phyloP scores from a whole-genome alignment of 1,140 invertebrate species.

The Scaptomyza graminum region DNA sequence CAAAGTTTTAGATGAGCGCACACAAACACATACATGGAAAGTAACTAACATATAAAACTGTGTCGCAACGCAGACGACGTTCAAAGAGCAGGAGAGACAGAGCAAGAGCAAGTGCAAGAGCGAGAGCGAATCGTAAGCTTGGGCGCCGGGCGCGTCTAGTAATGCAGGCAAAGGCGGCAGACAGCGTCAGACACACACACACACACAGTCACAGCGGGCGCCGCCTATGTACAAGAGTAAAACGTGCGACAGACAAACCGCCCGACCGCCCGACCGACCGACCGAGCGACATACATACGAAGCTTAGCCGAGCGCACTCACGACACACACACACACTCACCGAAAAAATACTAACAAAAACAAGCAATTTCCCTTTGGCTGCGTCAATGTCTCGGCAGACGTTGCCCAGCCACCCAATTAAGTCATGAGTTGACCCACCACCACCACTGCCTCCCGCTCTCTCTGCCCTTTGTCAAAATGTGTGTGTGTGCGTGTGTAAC shows the following conservation, averaged over 20 bases:
- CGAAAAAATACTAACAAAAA: background rate
- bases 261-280: constrained; percentile 3
- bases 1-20: constrained; percentile 42
- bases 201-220: constrained; percentile 36
- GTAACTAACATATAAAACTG: constrained; percentile 58
- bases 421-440: constrained; percentile 68
- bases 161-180: constrained; percentile 62
- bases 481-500: constrained; percentile 24
- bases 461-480: too few species aligned
- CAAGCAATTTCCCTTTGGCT: constrained; percentile 72
- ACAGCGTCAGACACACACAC: constrained; percentile 50
- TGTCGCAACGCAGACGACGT: constrained; percentile 64
- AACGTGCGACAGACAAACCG: constrained; percentile 7
- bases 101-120: constrained; percentile 29
- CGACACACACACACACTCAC: constrained; percentile 15
- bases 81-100: constrained; percentile 1
- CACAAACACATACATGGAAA: constrained; percentile 19
- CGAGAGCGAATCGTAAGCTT: constrained; percentile 37
- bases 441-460: constrained; percentile 1
- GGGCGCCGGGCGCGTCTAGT: constrained; percentile 57
- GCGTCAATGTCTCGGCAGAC: constrained; percentile 65
- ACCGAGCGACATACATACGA: constrained; percentile 40
- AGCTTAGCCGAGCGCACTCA: constrained; percentile 33
- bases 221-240: constrained; percentile 49
- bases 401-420: constrained; percentile 80